phyloP scores from a whole-genome alignment of 2,113 vertebrate genomes.

The Atractosteus spatula region DNA sequence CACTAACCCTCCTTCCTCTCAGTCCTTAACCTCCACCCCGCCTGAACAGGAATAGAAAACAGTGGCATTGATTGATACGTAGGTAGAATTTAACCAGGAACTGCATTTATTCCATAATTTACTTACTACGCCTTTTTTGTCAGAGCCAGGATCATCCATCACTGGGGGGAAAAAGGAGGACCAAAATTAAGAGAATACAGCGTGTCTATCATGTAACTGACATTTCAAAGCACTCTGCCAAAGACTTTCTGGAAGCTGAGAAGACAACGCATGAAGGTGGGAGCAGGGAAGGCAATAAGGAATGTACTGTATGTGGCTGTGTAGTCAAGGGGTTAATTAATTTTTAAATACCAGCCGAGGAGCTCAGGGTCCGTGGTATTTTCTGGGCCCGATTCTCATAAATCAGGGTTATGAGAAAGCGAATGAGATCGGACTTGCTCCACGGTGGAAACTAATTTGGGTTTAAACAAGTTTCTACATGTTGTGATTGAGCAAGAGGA shows the following conservation, averaged over 20 bases:
- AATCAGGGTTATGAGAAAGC: constrained; percentile 43
- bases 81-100: constrained; percentile 60
- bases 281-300: constrained; percentile 46
- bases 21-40: neutral
- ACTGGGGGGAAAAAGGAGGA: constrained; percentile 44
- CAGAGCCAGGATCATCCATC: constrained; percentile 72
- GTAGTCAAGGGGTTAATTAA: constrained; percentile 62
- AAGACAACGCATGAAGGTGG: constrained; percentile 41
- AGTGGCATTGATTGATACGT: constrained; percentile 67
- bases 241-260: constrained; percentile 57
- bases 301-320: constrained; percentile 34
- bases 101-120: constrained; percentile 69
- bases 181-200: neutral
- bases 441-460: constrained; percentile 58
- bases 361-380: constrained; percentile 60
- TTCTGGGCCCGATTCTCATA: constrained; percentile 49
- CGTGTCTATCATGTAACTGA: constrained; percentile 71
- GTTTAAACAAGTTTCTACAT: constrained; percentile 57
- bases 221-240: constrained; percentile 74
- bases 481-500: constrained; percentile 56
- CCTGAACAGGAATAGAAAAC: constrained; percentile 28
- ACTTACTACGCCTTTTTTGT: constrained; percentile 62
- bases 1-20: neutral
- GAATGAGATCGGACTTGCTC: constrained; percentile 40
- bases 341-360: constrained; percentile 54